Conservation (phyloP, 1,140 invertebrate species). For the Trachymyrmex cornetzi region DNA sequence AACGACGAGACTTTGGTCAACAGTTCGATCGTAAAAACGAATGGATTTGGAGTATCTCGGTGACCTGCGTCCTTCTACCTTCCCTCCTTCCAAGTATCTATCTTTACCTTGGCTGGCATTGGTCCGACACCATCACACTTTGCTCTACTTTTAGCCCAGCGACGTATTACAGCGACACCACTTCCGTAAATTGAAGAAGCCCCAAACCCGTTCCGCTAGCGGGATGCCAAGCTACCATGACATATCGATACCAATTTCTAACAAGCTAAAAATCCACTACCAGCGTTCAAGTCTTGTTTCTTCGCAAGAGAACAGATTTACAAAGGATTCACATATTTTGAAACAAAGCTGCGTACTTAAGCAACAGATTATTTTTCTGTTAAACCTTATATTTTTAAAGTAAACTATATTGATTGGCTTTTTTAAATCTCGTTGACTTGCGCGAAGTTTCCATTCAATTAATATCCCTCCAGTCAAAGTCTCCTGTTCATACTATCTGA, state of each 20-base stretch:
- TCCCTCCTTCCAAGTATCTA: conserved; percentile 11
- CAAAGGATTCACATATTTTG: background rate
- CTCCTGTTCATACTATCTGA: background rate
- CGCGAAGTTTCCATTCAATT: conserved; percentile 12
- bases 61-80: conserved; percentile 29
- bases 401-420: background rate
- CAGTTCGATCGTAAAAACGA: conserved; percentile 55
- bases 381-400: background rate
- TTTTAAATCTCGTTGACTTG: conserved; percentile 18
- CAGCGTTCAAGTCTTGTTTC: background rate
- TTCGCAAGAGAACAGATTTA: background rate
- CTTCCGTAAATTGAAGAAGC: conserved; percentile 60
- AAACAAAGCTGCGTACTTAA: background rate
- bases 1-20: conserved; percentile 40
- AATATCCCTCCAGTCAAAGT: background rate
- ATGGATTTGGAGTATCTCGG: conserved; percentile 38
- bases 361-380: background rate
- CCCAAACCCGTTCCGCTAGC: conserved; percentile 32
- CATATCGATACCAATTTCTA: conserved; percentile 56
- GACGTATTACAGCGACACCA: conserved; percentile 48
- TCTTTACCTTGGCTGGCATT: conserved; percentile 19
- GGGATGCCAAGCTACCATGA: conserved; percentile 48
- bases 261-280: conserved; percentile 41
- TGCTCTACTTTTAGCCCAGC: conserved; percentile 43
- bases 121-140: conserved; percentile 30